A percentile compares a stretch with the other conserved stretches of the same genome.
Evolutionary conservation across 2,888 invertebrate genomes (phyloP).

Genomic region (Drosophila nigricruria): DNA sequence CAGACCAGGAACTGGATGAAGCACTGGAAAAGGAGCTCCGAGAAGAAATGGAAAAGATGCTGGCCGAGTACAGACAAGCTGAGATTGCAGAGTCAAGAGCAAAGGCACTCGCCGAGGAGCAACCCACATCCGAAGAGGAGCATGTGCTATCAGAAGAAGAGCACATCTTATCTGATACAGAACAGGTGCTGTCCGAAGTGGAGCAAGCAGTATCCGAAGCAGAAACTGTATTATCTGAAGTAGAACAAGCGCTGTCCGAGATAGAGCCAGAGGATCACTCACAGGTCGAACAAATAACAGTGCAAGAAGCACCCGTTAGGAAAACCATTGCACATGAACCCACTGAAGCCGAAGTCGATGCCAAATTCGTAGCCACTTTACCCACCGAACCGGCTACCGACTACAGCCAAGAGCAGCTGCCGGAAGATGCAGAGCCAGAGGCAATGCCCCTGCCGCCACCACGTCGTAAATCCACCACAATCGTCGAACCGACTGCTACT

Average conservation of each 20-base stretch:
- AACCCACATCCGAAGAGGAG: conserved; percentile 40
- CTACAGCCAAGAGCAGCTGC: conserved; percentile 31
- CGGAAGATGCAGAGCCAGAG: conserved; percentile 40
- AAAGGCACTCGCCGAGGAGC: conserved; percentile 40
- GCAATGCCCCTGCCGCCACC: conserved; percentile 76
- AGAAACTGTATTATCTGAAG: conserved; percentile 39
- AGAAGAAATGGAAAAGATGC: conserved; percentile 75
- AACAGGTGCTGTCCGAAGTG: conserved; percentile 32
- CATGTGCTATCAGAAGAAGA: conserved; percentile 32
- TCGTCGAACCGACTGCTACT: conserved; percentile 59
- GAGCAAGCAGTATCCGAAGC: conserved; percentile 39
- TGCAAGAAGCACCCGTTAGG: conserved; percentile 33
- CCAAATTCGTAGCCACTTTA: conserved; percentile 63
- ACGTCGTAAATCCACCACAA: conserved; percentile 80
- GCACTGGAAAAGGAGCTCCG: conserved; percentile 67
- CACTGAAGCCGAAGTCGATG: conserved; percentile 61
- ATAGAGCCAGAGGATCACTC: conserved; percentile 24
- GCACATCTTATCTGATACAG: conserved; percentile 14
- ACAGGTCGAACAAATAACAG: conserved; percentile 16
- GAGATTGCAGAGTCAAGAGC: conserved; percentile 33
- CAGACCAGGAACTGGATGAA: conserved; percentile 70
- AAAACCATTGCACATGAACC: conserved; percentile 59
- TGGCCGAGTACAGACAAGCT: conserved; percentile 55
- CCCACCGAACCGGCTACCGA: conserved; percentile 63
- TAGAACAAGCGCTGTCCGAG: conserved; percentile 40